A percentile compares a stretch with the other conserved stretches of the same genome.
Evolutionary conservation across 2,113 vertebrate species (phyloP).

Genomic region (Spheniscus mendiculus): DNA sequence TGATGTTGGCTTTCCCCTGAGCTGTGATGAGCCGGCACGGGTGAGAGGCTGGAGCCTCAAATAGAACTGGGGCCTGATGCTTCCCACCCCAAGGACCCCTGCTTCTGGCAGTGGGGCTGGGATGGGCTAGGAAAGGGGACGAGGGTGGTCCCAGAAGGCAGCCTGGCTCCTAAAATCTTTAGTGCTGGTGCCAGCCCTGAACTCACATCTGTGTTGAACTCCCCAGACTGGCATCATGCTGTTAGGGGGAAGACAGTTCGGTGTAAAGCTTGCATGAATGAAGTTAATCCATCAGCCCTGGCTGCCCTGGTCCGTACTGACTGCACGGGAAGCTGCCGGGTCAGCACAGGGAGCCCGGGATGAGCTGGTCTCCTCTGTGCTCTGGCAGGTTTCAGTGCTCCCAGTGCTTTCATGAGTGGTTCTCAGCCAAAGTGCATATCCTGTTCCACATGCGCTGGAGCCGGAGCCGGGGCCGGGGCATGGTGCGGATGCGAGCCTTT

Average conservation of each 20-base stretch:
- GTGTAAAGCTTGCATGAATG: not conserved
- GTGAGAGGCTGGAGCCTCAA: not conserved
- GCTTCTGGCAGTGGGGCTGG: not conserved
- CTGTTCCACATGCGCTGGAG: slow-evolving; percentile 66
- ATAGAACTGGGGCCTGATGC: not conserved
- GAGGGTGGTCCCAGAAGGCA: not conserved
- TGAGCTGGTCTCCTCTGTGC: not conserved
- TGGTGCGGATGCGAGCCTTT: slow-evolving; percentile 62
- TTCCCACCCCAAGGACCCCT: not conserved
- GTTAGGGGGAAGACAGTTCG: not conserved
- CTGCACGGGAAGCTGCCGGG: accelerated
- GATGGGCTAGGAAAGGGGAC: not conserved
- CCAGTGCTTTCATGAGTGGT: slow-evolving; percentile 74
- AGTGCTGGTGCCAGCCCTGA: not conserved
- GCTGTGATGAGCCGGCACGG: not conserved
- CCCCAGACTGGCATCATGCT: not conserved
- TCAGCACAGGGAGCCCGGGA: not conserved
- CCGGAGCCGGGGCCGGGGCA: not conserved
- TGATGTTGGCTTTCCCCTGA: not conserved
- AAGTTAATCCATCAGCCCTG: not conserved
- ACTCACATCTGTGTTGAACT: not conserved
- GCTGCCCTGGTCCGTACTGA: not conserved
- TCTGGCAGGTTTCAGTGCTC: slow-evolving; percentile 79
- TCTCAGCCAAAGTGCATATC: slow-evolving; percentile 74
- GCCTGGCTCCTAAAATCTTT: not conserved